A percentile compares a stretch with the other conserved stretches of the same genome.
phyloP scores from a whole-genome alignment of 64 coral and sea anemone species.

The Pachyseris speciosa region DNA sequence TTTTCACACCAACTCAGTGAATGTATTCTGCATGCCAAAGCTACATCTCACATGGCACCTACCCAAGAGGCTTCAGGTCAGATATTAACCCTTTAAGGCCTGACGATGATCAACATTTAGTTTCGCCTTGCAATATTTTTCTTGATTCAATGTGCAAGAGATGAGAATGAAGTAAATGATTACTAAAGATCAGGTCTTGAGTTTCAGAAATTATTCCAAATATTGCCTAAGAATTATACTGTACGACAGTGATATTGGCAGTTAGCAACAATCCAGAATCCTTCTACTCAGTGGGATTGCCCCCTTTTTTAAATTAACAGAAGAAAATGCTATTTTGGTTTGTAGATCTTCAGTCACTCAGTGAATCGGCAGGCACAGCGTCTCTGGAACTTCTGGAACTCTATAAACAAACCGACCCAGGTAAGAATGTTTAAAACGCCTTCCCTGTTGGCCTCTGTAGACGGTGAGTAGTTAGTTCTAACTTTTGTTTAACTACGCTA shows the following conservation, averaged over 20 bases:
- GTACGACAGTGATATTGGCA: no score
- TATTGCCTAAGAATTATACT: no score
- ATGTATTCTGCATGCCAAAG: conserved; percentile 73
- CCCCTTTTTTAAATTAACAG: no score
- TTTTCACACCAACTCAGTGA: conserved; percentile 77
- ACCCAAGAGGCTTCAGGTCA: conserved; percentile 80
- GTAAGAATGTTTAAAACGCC: neutral
- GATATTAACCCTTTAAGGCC: no score
- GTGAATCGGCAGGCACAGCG: conserved; percentile 57
- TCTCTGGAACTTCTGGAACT: conserved; percentile 59
- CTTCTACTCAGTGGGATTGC: no score
- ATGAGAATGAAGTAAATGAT: neutral
- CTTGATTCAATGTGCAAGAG: neutral
- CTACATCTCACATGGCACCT: conserved; percentile 85
- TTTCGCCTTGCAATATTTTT: neutral
- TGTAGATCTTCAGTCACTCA: conserved; percentile 22
- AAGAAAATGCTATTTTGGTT: neutral
- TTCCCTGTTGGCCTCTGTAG: no score
- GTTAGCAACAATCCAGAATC: no score
- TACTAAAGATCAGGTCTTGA: neutral
- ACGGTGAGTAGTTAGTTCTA: no score
- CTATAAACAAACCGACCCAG: conserved; percentile 22
- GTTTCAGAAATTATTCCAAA: no score
- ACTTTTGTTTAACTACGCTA: no score
- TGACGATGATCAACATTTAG: neutral